A percentile compares a stretch with the other conserved stretches of the same genome.
Conservation (phyloP, 2,797 vertebrate species). For the Megaceryle alcyon region DNA sequence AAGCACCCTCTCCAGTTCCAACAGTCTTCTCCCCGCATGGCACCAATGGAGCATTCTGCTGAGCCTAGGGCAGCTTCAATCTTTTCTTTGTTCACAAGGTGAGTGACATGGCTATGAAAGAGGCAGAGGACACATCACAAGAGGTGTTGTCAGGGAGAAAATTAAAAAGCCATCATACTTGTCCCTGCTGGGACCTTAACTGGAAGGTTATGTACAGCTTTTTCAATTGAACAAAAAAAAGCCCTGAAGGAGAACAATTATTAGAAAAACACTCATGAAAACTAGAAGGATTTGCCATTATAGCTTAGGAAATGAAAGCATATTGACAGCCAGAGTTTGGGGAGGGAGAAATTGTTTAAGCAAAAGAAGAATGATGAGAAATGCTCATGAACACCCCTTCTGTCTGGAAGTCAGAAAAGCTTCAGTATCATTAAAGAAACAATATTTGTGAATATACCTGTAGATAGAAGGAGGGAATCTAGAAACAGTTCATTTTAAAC, state of each 20-base stretch:
- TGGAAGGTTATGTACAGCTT: not conserved
- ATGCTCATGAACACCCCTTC: fast-evolving
- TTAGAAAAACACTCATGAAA: not conserved
- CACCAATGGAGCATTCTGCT: not conserved
- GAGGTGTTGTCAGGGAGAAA: slow-evolving; percentile 17
- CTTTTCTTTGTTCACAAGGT: not conserved
- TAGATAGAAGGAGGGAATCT: not conserved
- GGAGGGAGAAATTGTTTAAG: not conserved
- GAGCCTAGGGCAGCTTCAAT: not conserved
- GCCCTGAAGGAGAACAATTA: not conserved
- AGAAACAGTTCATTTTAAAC: not conserved
- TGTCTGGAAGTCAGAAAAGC: not conserved
- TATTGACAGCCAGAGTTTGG: not conserved
- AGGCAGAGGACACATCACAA: not conserved
- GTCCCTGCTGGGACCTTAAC: not conserved
- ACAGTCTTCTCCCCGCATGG: not conserved
- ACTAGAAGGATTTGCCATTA: not conserved
- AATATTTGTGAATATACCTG: not conserved
- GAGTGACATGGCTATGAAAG: not conserved
- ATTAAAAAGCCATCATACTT: not conserved
- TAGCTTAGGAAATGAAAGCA: not conserved
- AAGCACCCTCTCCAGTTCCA: not conserved
- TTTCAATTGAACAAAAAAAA: not conserved
- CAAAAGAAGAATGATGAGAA: not conserved
- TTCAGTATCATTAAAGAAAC: not conserved